Percentiles rank a stretch among this genome's conserved stretches.
Evolutionary conservation across 2,113 vertebrate species (phyloP).

Genomic region (Neogale vison): DNA sequence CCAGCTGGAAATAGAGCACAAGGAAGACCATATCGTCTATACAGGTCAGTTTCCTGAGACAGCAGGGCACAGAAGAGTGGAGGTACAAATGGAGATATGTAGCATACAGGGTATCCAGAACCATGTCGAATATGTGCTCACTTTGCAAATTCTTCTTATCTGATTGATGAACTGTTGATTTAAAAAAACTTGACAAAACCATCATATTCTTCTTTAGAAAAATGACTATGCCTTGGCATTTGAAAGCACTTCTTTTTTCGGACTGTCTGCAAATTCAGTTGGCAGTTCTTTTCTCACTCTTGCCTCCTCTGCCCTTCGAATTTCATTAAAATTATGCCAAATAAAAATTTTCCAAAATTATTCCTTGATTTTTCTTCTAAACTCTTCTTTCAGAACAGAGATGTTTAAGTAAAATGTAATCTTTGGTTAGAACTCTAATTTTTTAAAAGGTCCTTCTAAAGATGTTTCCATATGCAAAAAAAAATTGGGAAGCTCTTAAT

Average conservation of each 20-base stretch:
- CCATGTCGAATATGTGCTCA: neutral
- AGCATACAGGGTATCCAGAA: neutral
- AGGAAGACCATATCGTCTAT: neutral
- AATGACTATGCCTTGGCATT: constrained; percentile 43
- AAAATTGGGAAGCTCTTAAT: neutral
- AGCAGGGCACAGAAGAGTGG: neutral
- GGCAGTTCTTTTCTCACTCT: constrained; percentile 23
- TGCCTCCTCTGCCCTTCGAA: neutral
- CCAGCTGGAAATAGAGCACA: neutral
- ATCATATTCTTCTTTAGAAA: constrained; percentile 23
- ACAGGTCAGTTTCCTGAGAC: neutral
- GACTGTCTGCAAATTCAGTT: constrained; percentile 26
- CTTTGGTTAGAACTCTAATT: neutral
- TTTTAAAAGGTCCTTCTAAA: neutral
- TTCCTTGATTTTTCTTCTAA: constrained; percentile 7
- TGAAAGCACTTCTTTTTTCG: constrained; percentile 40
- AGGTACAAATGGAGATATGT: neutral
- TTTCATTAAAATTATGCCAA: constrained; percentile 34
- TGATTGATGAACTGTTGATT: neutral
- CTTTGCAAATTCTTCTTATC: constrained; percentile 25
- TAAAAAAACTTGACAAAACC: neutral
- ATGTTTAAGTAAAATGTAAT: neutral
- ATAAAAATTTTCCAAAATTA: constrained; percentile 18
- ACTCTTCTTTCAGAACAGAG: neutral
- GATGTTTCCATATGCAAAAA: neutral